These are phyloP conservation scores for Halcyon chelicuti DNA, from an alignment of 2,797 vertebrate species.

Conservation along the genomic window DNA sequence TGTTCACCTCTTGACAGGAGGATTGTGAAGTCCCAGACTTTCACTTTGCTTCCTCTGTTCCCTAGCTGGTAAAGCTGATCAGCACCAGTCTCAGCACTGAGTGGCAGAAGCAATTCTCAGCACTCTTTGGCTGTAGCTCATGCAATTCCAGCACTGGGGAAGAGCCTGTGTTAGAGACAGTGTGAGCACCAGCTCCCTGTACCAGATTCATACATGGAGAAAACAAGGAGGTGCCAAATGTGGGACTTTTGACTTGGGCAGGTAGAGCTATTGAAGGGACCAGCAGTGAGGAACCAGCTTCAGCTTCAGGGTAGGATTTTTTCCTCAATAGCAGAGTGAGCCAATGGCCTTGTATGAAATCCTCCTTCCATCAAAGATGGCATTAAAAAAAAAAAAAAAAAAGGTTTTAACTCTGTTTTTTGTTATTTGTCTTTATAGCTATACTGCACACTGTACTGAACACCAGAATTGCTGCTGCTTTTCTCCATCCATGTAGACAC, in stretches of 20 bases:
- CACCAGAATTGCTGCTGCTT: background rate
- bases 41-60: background rate
- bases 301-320: background rate
- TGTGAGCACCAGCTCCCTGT: background rate
- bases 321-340: background rate
- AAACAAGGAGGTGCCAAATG: background rate
- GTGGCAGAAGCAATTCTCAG: background rate
- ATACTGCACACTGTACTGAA: background rate
- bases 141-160: background rate
- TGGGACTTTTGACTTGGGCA: background rate
- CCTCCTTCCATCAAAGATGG: background rate
- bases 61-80: background rate
- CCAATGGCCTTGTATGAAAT: background rate
- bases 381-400: background rate
- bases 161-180: background rate
- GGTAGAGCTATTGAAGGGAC: background rate
- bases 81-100: rapidly evolving
- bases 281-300: background rate
- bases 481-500: background rate
- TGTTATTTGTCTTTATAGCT: background rate
- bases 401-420: background rate
- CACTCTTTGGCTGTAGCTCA: background rate
- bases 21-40: background rate
- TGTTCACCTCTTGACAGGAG: background rate
- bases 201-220: background rate